phyloP scores from a whole-genome alignment of 2,888 invertebrate species.

The Synergus umbraculus region DNA sequence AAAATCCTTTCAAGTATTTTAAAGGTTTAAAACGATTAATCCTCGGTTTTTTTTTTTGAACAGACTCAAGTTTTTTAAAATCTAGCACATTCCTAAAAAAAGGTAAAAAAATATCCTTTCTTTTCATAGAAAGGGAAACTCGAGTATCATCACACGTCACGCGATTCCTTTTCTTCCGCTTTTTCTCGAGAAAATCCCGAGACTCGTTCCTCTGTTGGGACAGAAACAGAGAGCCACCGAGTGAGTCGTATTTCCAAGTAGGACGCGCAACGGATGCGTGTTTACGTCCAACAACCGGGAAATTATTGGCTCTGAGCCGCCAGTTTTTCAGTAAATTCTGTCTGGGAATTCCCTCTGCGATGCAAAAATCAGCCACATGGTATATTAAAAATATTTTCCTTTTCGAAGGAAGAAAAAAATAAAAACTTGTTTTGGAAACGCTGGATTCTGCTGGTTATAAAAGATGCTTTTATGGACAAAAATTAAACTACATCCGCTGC shows the following conservation, averaged over 20 bases:
- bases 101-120: no score
- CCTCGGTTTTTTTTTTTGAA: no score
- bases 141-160: neutral
- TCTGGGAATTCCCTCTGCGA: neutral
- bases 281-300: neutral
- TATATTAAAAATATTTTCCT: neutral
- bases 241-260: constrained; percentile 45
- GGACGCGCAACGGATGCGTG: constrained; percentile 52
- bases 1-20: no score
- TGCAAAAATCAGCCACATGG: neutral
- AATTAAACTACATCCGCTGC: neutral
- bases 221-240: constrained; percentile 8
- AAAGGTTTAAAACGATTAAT: no score
- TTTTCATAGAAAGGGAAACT: neutral
- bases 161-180: constrained; percentile 1
- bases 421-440: neutral
- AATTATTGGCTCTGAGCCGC: neutral
- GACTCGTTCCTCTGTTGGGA: neutral
- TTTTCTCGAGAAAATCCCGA: neutral
- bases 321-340: neutral
- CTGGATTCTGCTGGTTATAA: neutral
- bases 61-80: no score
- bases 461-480: neutral
- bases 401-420: neutral
- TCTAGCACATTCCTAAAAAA: no score